Base-by-base conservation (phyloP, 2,888 invertebrate species). In the Coelogynopora nodosa region DNA sequence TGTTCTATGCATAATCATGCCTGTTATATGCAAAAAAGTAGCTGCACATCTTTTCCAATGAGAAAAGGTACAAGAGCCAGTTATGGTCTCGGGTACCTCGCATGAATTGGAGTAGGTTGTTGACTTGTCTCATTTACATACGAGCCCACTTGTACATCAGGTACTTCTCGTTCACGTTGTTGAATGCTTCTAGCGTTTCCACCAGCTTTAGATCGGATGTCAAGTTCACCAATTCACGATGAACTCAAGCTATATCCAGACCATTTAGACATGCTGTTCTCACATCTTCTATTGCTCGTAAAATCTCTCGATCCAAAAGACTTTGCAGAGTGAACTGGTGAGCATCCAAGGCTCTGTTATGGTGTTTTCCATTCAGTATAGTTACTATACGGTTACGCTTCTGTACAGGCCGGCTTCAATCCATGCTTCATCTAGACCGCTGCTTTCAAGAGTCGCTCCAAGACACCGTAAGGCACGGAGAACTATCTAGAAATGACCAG, bases 81-180 rank as follows among this genome's bases (percentile, higher is more conserved):
- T 87, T 83, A 29, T 86, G 83, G 67, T 87, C 84, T 1, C 87
- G 86, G 67, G 29, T 84, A 67, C 83, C 86, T 18, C 67, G 49
- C 67, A 74, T 82, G 86, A 87, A 87, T 30, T 82, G 87, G 27
- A 87, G 67, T 29, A 87, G 86, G 23, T 31, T 67, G 31, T 82
- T 81, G 49, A 87, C 87, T 30, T 87, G 85, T 23, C 31, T 67
- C 87, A 87, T 82, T n/a, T 80, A 67, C 49, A 87, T 86, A 86
- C 86, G n/a, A 86, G 87, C 1, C 74, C 74, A 74, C 74, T 74
- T 74, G 74, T 74, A 74, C 74, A 74, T 74, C 74, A 26, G 74
- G 74, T 74, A 74, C 74, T 74, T 74, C 27, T 87, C 31, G 27
- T 23, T 67, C 82, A 87, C 31, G 31, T 82, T 26, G 49, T 30